A percentile compares a stretch with the other conserved stretches of the same genome.
phyloP scores from a whole-genome alignment of 92 coral and sea anemone genomes.

The Parazoanthus atlanticus region DNA sequence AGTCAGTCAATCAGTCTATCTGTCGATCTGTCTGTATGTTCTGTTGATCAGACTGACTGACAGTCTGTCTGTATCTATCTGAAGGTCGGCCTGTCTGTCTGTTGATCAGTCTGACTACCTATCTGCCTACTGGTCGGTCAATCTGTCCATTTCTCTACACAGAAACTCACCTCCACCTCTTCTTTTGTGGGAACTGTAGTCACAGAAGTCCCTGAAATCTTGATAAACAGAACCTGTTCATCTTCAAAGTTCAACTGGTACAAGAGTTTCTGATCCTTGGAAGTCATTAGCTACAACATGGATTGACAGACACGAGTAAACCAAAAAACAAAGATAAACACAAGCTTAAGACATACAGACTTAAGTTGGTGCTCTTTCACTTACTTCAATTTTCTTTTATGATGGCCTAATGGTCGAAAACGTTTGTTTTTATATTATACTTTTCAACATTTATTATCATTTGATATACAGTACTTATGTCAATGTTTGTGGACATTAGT shows the following conservation, averaged over 20 bases:
- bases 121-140: no score
- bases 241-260: slow-evolving; percentile 89
- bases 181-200: slow-evolving; percentile 83
- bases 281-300: slow-evolving; percentile 63
- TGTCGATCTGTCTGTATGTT: background rate
- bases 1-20: background rate
- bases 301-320: background rate
- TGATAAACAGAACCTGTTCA: slow-evolving; percentile 77
- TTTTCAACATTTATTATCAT: no score
- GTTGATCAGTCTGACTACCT: background rate
- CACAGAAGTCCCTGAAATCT: slow-evolving; percentile 74
- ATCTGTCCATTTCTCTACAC: background rate
- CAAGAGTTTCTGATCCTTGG: slow-evolving; percentile 83
- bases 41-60: background rate
- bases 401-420: no score
- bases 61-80: background rate
- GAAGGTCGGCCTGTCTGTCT: background rate
- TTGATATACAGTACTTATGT: background rate
- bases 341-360: background rate
- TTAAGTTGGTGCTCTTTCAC: no score
- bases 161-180: slow-evolving; percentile 73
- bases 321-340: background rate
- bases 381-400: no score
- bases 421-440: no score
- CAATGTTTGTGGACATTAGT: background rate